phyloP scores from a whole-genome alignment of 2,888 invertebrate species.

The Dastarcus helophoroides region DNA sequence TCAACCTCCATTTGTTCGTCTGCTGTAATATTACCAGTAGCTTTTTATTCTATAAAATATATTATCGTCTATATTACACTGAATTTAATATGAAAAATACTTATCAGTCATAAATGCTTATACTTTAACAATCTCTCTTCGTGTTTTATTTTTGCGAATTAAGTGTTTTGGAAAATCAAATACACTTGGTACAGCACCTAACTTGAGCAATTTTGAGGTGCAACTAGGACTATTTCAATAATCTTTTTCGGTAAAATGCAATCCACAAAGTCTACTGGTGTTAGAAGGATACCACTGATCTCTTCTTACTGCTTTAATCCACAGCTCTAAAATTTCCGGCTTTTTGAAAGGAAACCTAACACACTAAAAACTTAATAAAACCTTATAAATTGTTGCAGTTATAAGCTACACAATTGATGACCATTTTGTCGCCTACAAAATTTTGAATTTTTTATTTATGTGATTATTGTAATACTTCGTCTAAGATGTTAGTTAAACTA shows the following conservation, averaged over 20 bases:
- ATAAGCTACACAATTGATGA: too few species aligned
- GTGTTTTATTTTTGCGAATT: not conserved
- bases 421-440: too few species aligned
- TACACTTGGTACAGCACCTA: constrained; percentile 14
- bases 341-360: constrained; percentile 15
- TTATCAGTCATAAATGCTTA: not conserved
- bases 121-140: not conserved
- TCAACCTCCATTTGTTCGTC: too few species aligned
- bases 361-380: too few species aligned
- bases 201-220: constrained; percentile 12
- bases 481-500: too few species aligned
- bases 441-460: too few species aligned
- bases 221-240: constrained; percentile 6
- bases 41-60: too few species aligned
- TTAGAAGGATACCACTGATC: constrained; percentile 18
- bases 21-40: too few species aligned
- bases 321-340: constrained; percentile 14
- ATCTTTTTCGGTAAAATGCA: constrained; percentile 14
- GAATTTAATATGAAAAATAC: too few species aligned
- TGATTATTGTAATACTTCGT: too few species aligned
- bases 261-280: constrained; percentile 15
- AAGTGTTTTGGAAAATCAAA: constrained; percentile 14
- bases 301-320: constrained; percentile 16
- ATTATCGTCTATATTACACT: too few species aligned
- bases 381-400: too few species aligned